A percentile compares a stretch with the other conserved stretches of the same genome.
These are phyloP conservation scores for Planococcus citri DNA, from an alignment of 1,140 invertebrate species.

Conservation along the genomic window DNA sequence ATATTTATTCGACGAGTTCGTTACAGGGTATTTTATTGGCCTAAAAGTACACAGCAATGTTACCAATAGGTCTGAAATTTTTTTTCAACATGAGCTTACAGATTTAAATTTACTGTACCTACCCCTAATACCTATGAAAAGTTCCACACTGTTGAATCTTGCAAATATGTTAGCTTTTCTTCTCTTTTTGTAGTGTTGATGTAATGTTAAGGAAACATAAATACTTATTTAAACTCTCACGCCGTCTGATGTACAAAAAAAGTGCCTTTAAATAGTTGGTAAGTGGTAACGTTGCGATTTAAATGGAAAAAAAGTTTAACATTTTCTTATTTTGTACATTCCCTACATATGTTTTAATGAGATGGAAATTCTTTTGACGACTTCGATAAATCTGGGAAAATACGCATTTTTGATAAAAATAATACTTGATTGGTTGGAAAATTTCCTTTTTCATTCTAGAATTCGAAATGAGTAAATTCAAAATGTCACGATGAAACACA, in stretches of 20 bases:
- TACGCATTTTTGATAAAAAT: too few relatives aligned
- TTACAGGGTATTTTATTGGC: not conserved
- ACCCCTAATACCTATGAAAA: too few relatives aligned
- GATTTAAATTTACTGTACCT: too few relatives aligned
- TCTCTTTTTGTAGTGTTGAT: not conserved
- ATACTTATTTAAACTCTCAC: not conserved
- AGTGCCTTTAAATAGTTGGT: not conserved
- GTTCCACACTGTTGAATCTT: not conserved
- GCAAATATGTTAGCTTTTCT: not conserved
- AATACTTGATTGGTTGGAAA: too few relatives aligned
- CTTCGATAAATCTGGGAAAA: too few relatives aligned
- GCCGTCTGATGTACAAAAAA: not conserved
- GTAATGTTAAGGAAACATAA: not conserved
- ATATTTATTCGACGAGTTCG: not conserved
- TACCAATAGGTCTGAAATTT: conserved; percentile 2
- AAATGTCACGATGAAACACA: too few relatives aligned
- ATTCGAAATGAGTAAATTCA: too few relatives aligned
- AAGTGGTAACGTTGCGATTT: not conserved
- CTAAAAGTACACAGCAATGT: conserved; percentile 1
- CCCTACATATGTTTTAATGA: not conserved
- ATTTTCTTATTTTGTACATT: not conserved
- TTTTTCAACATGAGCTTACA: not conserved
- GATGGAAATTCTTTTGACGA: too few relatives aligned
- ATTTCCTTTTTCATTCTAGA: too few relatives aligned
- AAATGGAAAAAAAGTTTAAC: not conserved